A percentile compares a stretch with the other conserved stretches of the same genome.
These are phyloP conservation scores for Cottoperca gobio DNA, from an alignment of 2,797 vertebrate species.

Conservation along the genomic window DNA sequence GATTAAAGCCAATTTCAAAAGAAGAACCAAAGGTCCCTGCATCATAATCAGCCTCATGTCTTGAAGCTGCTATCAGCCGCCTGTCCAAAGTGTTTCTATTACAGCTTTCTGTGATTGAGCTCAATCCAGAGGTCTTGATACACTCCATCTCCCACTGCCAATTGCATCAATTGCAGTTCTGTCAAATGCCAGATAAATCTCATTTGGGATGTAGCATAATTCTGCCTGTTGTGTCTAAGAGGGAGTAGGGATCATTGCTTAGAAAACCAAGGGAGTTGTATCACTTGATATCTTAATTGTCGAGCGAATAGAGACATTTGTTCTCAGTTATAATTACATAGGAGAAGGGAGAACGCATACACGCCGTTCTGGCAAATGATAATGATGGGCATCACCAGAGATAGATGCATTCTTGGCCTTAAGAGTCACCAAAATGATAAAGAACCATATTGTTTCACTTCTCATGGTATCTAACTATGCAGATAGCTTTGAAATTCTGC, in stretches of 20 bases:
- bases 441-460: not conserved
- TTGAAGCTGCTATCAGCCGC: constrained; percentile 41
- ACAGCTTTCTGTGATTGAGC: constrained; percentile 49
- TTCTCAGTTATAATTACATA: constrained; percentile 42
- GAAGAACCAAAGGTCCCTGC: constrained; percentile 51
- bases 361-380: constrained; percentile 14
- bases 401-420: not conserved
- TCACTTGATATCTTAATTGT: constrained; percentile 60
- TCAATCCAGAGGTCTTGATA: constrained; percentile 60
- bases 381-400: constrained; percentile 2
- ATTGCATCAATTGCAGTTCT: constrained; percentile 54
- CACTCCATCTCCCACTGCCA: constrained; percentile 48
- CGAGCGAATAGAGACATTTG: constrained; percentile 39
- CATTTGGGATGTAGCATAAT: constrained; percentile 52
- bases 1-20: constrained; percentile 60
- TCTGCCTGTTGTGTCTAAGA: constrained; percentile 50
- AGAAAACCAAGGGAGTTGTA: constrained; percentile 45
- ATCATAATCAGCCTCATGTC: constrained; percentile 53
- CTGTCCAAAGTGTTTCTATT: constrained; percentile 53
- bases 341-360: constrained; percentile 8
- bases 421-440: not conserved
- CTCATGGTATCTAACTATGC: not conserved
- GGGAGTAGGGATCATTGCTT: constrained; percentile 38
- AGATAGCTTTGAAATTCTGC: not conserved
- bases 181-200: constrained; percentile 52